Percentiles rank a stretch among this genome's conserved stretches.
phyloP scores from a whole-genome alignment of 2,888 invertebrate species.

The Phyllotreta striolata region DNA sequence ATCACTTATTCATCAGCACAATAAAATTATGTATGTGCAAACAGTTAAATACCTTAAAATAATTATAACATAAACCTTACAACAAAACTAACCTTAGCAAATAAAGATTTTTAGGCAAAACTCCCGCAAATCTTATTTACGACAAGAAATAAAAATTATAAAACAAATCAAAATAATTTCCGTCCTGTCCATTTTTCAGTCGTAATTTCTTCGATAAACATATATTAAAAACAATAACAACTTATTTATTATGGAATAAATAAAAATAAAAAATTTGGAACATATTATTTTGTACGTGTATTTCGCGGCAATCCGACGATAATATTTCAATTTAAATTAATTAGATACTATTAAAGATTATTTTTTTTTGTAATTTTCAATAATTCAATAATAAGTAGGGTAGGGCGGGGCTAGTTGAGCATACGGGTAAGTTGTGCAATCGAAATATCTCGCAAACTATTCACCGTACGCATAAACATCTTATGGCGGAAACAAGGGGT shows the following conservation, averaged over 20 bases:
- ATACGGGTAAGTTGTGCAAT: too few species aligned
- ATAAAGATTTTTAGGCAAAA: slow-evolving; percentile 14
- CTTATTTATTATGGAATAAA: slow-evolving; percentile 42
- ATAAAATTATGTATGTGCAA: slow-evolving; percentile 12
- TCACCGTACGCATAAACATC: too few species aligned
- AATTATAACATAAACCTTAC: slow-evolving; percentile 10
- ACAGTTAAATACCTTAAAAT: slow-evolving; percentile 14
- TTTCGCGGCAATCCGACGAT: slow-evolving; percentile 12
- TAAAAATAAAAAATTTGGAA: slow-evolving; percentile 39
- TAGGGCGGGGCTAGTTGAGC: too few species aligned
- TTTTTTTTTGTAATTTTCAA: too few species aligned
- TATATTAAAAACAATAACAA: slow-evolving; percentile 45
- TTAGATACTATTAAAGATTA: not conserved
- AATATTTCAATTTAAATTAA: slow-evolving; percentile 12
- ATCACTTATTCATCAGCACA: not conserved
- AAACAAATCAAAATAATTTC: not conserved
- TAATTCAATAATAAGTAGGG: too few species aligned
- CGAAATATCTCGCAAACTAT: too few species aligned
- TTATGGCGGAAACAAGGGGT: too few species aligned
- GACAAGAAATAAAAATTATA: slow-evolving; percentile 18
- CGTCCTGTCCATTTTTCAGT: slow-evolving; percentile 38
- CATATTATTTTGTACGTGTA: slow-evolving; percentile 43
- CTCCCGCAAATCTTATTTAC: slow-evolving; percentile 20
- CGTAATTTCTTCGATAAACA: slow-evolving; percentile 35
- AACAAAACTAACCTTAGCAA: slow-evolving; percentile 5